phyloP scores from a whole-genome alignment of 2,797 vertebrate genomes.

The Heliangelus exortis region DNA sequence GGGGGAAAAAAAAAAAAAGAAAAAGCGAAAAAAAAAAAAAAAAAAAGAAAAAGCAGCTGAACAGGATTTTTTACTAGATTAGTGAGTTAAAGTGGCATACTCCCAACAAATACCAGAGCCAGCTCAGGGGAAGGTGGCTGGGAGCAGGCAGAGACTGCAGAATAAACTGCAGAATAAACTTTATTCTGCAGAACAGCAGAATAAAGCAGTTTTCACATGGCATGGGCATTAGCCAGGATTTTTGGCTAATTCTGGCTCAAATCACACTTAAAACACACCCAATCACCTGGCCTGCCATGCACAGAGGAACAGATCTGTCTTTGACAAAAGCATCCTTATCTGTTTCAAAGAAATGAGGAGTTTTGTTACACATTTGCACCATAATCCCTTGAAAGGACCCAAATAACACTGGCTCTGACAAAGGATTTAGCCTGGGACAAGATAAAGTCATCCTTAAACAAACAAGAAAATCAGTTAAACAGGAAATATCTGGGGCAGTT shows the following conservation, averaged over 20 bases:
- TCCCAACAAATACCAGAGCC: neutral
- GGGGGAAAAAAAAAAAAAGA: neutral
- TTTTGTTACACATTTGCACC: neutral
- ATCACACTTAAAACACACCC: neutral
- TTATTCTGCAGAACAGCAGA: neutral
- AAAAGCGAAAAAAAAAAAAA: neutral
- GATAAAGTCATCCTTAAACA: constrained; percentile 12
- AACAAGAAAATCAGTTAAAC: neutral
- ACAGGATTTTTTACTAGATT: constrained; percentile 17
- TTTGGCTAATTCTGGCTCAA: neutral
- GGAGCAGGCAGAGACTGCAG: neutral
- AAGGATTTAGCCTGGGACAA: neutral
- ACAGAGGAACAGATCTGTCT: neutral
- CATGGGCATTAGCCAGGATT: neutral
- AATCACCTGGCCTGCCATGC: neutral
- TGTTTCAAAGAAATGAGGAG: neutral
- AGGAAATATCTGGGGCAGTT: neutral
- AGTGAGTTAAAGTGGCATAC: neutral
- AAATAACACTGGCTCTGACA: neutral
- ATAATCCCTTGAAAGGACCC: neutral
- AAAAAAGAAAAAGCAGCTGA: neutral
- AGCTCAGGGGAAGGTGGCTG: neutral
- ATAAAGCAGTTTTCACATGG: neutral
- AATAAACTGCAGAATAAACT: too few relatives aligned
- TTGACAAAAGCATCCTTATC: neutral